Evolutionary conservation across 1,140 invertebrate genomes (phyloP).

Genomic region (Diuraphis noxia): DNA sequence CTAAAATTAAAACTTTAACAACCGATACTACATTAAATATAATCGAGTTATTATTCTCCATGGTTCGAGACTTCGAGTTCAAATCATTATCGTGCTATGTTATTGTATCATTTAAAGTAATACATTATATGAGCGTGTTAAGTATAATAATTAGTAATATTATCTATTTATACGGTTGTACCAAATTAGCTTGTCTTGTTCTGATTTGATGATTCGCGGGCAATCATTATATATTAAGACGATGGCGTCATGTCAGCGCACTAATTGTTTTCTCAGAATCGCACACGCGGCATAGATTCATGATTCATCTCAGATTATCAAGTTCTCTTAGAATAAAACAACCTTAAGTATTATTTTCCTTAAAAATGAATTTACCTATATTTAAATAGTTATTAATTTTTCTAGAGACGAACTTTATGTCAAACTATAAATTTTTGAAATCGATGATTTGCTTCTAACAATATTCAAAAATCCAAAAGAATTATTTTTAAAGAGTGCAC

Average conservation of each 20-base stretch:
- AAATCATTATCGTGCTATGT: background rate
- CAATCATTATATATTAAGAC: background rate
- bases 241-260: background rate
- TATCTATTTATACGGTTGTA: background rate
- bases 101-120: background rate
- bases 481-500: background rate
- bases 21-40: background rate
- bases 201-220: background rate
- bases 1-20: background rate
- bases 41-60: background rate
- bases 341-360: background rate
- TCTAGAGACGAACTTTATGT: background rate
- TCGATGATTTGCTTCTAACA: background rate
- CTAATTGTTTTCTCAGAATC: background rate
- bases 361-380: background rate
- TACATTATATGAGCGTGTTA: background rate
- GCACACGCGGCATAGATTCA: background rate
- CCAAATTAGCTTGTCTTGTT: background rate
- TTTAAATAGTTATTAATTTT: background rate
- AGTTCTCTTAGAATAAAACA: background rate
- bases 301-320: too few species aligned
- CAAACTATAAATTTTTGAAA: background rate
- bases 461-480: background rate
- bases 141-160: background rate
- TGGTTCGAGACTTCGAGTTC: background rate